A percentile compares a stretch with the other conserved stretches of the same genome.
phyloP scores from a whole-genome alignment of 1,140 invertebrate genomes.

The Pissodes strobi region DNA sequence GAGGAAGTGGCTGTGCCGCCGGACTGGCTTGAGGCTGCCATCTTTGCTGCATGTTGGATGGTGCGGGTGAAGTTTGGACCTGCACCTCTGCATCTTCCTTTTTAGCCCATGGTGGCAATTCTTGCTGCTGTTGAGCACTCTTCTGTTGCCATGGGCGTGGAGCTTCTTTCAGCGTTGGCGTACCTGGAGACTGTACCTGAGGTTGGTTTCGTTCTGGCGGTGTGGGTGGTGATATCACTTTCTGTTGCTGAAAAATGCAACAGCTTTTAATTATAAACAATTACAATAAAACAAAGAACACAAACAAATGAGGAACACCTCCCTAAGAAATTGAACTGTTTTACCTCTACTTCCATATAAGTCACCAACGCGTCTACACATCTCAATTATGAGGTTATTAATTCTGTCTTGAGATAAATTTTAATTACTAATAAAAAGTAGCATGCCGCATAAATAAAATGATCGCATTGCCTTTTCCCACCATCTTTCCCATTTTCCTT shows the following conservation, averaged over 20 bases:
- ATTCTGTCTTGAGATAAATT: too few relatives aligned
- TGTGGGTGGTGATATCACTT: slow-evolving; percentile 45
- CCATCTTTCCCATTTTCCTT: too few relatives aligned
- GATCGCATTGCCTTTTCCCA: too few relatives aligned
- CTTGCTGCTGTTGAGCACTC: slow-evolving; percentile 41
- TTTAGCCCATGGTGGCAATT: slow-evolving; percentile 51
- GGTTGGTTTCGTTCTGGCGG: slow-evolving; percentile 55
- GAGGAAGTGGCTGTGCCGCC: background rate
- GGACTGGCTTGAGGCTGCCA: slow-evolving; percentile 32
- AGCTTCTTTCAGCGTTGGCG: slow-evolving; percentile 52
- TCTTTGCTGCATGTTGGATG: slow-evolving; percentile 23
- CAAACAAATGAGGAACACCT: background rate
- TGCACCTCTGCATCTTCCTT: slow-evolving; percentile 25
- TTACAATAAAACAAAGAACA: too few relatives aligned
- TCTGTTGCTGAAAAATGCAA: slow-evolving; percentile 36
- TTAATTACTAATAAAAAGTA: too few relatives aligned
- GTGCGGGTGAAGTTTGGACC: background rate
- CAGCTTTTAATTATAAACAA: too few relatives aligned
- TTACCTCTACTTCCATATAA: background rate
- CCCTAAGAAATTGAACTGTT: background rate
- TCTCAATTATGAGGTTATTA: too few relatives aligned
- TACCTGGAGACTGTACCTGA: slow-evolving; percentile 55
- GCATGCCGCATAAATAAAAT: too few relatives aligned
- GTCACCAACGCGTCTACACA: too few relatives aligned
- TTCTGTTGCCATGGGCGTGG: slow-evolving; percentile 54